Conservation (phyloP, 2,888 invertebrate genomes). For the Antheraea yamamai region DNA sequence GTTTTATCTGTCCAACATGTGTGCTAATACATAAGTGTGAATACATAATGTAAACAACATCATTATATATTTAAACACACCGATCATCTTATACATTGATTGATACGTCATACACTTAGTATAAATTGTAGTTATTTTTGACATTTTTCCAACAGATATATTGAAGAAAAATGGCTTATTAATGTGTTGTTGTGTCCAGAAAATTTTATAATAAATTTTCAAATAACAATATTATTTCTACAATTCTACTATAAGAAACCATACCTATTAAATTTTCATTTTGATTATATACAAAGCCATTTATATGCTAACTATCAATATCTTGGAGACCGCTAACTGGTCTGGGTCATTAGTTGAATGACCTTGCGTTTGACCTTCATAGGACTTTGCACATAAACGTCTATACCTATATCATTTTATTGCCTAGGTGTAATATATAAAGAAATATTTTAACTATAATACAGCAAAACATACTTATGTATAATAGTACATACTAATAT, state of each 20-base stretch:
- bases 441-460: neutral
- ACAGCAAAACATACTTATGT: neutral
- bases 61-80: conserved; percentile 7
- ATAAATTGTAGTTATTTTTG: neutral
- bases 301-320: neutral
- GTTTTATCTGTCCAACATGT: conserved; percentile 35
- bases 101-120: conserved; percentile 24
- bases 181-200: neutral
- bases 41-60: conserved; percentile 30
- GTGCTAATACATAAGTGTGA: conserved; percentile 33
- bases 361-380: conserved; percentile 37
- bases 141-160: neutral
- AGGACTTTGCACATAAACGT: neutral
- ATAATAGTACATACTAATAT: no score
- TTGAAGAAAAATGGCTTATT: neutral
- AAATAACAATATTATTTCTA: no score
- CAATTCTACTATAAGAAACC: no score
- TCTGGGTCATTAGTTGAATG: conserved; percentile 23
- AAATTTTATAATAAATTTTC: neutral
- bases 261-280: neutral
- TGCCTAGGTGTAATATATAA: neutral
- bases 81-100: conserved; percentile 22
- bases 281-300: neutral
- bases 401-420: neutral
- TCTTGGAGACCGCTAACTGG: neutral